Evolutionary conservation across 2,797 vertebrate species (phyloP).

Genomic region (Mormyrops attenuatus): DNA sequence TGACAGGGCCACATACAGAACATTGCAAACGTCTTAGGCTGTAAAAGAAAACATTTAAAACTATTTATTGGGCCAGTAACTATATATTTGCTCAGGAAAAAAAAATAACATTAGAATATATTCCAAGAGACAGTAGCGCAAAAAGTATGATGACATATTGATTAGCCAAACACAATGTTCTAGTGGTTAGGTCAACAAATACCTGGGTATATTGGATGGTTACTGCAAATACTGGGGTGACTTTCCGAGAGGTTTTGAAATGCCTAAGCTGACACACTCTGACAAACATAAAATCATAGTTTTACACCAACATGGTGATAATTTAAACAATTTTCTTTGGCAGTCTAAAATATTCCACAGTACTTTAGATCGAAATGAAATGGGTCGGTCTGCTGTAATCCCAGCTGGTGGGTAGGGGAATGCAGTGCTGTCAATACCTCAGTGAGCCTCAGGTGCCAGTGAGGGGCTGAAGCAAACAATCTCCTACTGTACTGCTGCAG

Average conservation of each 20-base stretch:
- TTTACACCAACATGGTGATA: neutral
- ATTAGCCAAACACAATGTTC: neutral
- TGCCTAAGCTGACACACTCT: neutral
- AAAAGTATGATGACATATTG: neutral
- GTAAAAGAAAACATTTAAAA: neutral
- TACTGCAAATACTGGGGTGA: neutral
- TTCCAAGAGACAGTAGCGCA: neutral
- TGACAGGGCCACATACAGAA: neutral
- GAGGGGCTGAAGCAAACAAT: neutral
- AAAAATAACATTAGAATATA: neutral
- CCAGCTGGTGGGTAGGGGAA: neutral
- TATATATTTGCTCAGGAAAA: neutral
- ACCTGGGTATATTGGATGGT: neutral
- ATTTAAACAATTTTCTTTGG: conserved; percentile 1
- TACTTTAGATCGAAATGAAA: neutral
- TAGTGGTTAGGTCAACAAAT: neutral
- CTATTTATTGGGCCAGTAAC: neutral
- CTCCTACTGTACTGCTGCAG: neutral
- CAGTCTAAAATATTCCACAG: neutral
- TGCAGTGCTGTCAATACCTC: neutral
- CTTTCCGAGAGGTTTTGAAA: neutral
- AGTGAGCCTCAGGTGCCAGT: neutral
- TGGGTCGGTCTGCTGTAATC: neutral
- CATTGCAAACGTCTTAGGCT: neutral
- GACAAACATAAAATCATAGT: neutral